A percentile compares a stretch with the other conserved stretches of the same genome.
These are phyloP conservation scores for Drosophila kohkoa DNA, from an alignment of 1,140 invertebrate genomes.

Conservation along the genomic window DNA sequence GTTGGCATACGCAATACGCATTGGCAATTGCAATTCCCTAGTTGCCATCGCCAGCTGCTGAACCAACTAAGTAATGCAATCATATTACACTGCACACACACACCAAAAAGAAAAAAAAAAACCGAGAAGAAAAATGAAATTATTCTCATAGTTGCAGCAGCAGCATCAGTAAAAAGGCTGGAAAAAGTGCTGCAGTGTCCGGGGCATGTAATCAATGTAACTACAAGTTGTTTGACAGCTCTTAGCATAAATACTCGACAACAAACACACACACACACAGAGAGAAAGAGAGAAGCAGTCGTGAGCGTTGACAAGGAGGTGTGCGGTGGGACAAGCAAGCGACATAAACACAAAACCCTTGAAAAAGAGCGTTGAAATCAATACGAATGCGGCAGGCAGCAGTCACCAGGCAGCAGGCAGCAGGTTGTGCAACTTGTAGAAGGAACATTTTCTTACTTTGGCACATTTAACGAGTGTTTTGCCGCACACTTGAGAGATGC, in stretches of 20 bases:
- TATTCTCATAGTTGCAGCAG: neutral
- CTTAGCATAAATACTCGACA: slow-evolving; percentile 83
- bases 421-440: slow-evolving; percentile 18
- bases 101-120: no score
- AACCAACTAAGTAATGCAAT: slow-evolving; percentile 67
- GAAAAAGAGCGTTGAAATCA: slow-evolving; percentile 60
- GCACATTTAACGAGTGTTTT: slow-evolving; percentile 82
- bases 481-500: slow-evolving; percentile 59
- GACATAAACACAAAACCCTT: slow-evolving; percentile 69
- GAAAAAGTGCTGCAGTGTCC: slow-evolving; percentile 18
- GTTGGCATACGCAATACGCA: slow-evolving; percentile 32
- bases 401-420: neutral
- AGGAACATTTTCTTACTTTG: slow-evolving; percentile 74
- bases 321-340: slow-evolving; percentile 64
- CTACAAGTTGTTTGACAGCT: slow-evolving; percentile 83
- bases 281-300: neutral
- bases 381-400: slow-evolving; percentile 42
- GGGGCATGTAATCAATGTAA: slow-evolving; percentile 76
- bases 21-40: slow-evolving; percentile 19
- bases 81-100: slow-evolving; percentile 49
- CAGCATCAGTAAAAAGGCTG: neutral
- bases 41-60: slow-evolving; percentile 4
- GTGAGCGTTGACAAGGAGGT: slow-evolving; percentile 62
- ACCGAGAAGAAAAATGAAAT: no score
- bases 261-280: slow-evolving; percentile 20